Evolutionary conservation across 2,888 invertebrate genomes (phyloP).

Genomic region (Synergus laeviventris): DNA sequence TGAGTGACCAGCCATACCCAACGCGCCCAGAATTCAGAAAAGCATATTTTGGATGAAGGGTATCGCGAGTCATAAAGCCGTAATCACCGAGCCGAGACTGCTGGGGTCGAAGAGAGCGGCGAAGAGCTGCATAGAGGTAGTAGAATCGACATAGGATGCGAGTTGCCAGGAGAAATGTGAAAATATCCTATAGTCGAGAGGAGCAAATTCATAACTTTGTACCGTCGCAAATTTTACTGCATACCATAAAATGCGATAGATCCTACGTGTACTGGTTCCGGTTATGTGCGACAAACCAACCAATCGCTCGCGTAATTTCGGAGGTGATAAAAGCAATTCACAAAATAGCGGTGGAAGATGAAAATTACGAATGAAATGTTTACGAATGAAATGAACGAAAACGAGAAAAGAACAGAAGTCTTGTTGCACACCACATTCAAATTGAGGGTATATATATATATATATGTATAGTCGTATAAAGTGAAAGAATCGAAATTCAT

Average conservation of each 20-base stretch:
- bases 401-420: slow-evolving; percentile 24
- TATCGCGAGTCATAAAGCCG: slow-evolving; percentile 71
- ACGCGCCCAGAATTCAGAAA: slow-evolving; percentile 35
- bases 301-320: slow-evolving; percentile 37
- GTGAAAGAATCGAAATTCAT: slow-evolving; percentile 4
- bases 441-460: no score
- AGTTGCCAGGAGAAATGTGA: slow-evolving; percentile 19
- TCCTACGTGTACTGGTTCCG: slow-evolving; percentile 34
- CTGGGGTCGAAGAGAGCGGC: slow-evolving; percentile 43
- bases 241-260: slow-evolving; percentile 56
- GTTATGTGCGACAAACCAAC: slow-evolving; percentile 31
- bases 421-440: slow-evolving; percentile 23
- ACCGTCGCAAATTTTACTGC: slow-evolving; percentile 63
- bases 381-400: slow-evolving; percentile 32
- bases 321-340: slow-evolving; percentile 33
- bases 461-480: not conserved
- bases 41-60: slow-evolving; percentile 65
- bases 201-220: slow-evolving; percentile 63
- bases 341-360: slow-evolving; percentile 24
- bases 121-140: slow-evolving; percentile 24
- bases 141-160: slow-evolving; percentile 14
- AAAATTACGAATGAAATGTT: no score
- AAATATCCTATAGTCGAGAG: slow-evolving; percentile 39
- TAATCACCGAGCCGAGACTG: slow-evolving; percentile 54
- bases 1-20: slow-evolving; percentile 32